These are phyloP conservation scores for Petrocephalus sullivani DNA, from an alignment of 2,797 vertebrate species.

Conservation along the genomic window DNA sequence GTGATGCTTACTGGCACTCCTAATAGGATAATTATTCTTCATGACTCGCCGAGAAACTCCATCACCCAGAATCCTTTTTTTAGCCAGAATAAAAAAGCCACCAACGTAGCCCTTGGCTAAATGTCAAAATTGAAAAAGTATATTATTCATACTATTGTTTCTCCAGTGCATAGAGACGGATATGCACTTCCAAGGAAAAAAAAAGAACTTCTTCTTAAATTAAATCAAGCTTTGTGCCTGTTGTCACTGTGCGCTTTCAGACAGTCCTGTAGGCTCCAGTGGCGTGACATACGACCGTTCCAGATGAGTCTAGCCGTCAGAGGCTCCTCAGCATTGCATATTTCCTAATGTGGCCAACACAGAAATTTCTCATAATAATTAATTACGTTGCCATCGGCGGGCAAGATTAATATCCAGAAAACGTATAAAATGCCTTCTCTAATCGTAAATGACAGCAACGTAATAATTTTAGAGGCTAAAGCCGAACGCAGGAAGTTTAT, in stretches of 20 bases:
- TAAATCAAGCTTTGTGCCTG: not conserved
- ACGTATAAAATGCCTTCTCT: not conserved
- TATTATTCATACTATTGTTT: not conserved
- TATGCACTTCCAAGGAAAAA: not conserved
- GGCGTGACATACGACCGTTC: not conserved
- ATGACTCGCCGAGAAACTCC: not conserved
- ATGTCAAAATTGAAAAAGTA: conserved; percentile 3
- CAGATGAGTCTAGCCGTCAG: not conserved
- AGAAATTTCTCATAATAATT: conserved; percentile 2
- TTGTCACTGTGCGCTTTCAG: not conserved
- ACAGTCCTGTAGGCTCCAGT: not conserved
- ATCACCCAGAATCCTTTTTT: not conserved
- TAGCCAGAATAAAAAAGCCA: not conserved
- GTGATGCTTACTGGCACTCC: not conserved
- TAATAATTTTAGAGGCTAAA: not conserved
- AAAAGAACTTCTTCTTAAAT: not conserved
- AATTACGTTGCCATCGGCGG: not conserved
- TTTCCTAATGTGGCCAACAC: not conserved
- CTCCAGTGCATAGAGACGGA: not conserved
- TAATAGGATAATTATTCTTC: not conserved
- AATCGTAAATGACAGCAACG: not conserved
- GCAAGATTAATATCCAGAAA: not conserved
- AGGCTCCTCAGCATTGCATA: not conserved
- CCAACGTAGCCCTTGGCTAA: not conserved
- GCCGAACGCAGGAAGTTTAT: not conserved